phyloP scores from a whole-genome alignment of 2,888 invertebrate species.

The Theretra japonica region DNA sequence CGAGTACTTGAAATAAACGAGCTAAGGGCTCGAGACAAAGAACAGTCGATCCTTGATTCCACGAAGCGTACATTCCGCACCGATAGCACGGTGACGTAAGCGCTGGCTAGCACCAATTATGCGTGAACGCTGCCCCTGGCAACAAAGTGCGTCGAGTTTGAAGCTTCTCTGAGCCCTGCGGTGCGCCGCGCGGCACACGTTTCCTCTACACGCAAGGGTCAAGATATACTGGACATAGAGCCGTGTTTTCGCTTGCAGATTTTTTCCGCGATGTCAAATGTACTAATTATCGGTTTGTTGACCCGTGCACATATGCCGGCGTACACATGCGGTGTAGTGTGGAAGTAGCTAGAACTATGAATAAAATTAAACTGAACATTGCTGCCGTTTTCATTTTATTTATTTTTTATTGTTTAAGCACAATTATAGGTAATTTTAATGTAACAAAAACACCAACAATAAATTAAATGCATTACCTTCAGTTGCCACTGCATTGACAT shows the following conservation, averaged over 20 bases:
- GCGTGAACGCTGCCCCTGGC: conserved; percentile 68
- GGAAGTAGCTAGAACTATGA: neutral
- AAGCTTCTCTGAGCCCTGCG: conserved; percentile 31
- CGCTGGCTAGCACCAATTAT: conserved; percentile 60
- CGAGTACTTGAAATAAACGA: conserved; percentile 15
- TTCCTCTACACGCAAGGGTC: neutral
- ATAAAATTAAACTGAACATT: neutral
- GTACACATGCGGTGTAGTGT: neutral
- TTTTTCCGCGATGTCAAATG: conserved; percentile 38
- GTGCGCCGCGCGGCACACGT: neutral
- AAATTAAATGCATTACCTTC: too few species aligned
- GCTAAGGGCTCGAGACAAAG: conserved; percentile 26
- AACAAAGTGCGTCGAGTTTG: conserved; percentile 67
- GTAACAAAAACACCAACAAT: too few species aligned
- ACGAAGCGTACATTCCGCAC: conserved; percentile 39
- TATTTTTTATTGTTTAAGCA: too few species aligned
- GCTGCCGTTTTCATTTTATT: too few species aligned
- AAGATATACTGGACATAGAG: neutral
- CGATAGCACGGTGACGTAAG: conserved; percentile 73
- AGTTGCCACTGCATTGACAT: too few species aligned
- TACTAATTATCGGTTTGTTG: conserved; percentile 38
- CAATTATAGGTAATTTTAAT: too few species aligned
- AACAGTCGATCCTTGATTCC: conserved; percentile 29
- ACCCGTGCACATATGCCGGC: conserved; percentile 33
- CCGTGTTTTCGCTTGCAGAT: conserved; percentile 25